These are phyloP conservation scores for crab-eating macaque (Macaca fascicularis) DNA, from an alignment of 2,113 vertebrate genomes.

Conservation along the genomic window DNA sequence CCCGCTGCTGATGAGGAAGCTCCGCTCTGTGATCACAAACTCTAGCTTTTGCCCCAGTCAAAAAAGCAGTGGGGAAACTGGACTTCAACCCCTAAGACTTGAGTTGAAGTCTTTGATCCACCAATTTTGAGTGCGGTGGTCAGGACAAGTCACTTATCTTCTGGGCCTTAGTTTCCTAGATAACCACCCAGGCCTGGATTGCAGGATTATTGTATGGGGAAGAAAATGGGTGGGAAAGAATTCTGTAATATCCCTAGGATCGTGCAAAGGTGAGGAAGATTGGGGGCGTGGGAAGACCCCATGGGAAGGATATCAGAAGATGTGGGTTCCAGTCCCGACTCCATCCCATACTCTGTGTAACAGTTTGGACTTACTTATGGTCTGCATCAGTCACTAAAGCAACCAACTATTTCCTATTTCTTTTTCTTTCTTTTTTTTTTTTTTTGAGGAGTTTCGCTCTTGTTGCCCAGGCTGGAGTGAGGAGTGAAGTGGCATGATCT, in stretches of 20 bases:
- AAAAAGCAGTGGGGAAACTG: neutral
- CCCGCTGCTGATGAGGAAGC: neutral
- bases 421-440: no score
- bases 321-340: neutral
- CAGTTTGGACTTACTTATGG: neutral
- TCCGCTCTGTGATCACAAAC: neutral
- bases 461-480: neutral
- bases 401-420: neutral
- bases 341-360: no score
- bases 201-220: neutral
- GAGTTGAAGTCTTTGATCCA: neutral
- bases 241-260: neutral
- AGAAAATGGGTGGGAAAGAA: neutral
- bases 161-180: neutral
- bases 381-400: neutral
- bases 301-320: no score
- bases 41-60: neutral
- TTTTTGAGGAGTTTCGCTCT: neutral
- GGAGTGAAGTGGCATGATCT: no score
- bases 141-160: neutral
- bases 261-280: neutral
- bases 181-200: neutral
- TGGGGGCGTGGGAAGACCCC: neutral
- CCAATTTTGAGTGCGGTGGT: neutral
- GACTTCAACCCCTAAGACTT: neutral